These are phyloP conservation scores for Drosophila burlai DNA, from an alignment of 1,140 invertebrate species.

Conservation along the genomic window DNA sequence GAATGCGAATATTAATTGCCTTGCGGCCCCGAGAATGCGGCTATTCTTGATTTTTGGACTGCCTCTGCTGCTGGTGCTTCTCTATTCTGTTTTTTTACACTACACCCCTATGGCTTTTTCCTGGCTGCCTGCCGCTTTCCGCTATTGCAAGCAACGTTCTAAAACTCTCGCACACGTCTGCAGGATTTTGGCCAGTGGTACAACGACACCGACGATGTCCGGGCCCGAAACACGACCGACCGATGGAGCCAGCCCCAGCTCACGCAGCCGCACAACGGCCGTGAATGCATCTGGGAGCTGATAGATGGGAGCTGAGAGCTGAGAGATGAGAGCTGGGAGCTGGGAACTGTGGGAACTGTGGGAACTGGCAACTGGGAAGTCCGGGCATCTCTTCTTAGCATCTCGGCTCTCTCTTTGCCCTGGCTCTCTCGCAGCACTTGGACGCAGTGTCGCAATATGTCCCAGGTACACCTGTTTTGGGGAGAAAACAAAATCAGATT, in stretches of 20 bases:
- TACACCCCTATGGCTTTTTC: conserved; percentile 25
- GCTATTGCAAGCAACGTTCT: conserved; percentile 81
- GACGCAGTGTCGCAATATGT: conserved; percentile 12
- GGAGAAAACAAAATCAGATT: neutral
- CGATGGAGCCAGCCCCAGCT: conserved; percentile 1
- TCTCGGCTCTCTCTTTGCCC: neutral
- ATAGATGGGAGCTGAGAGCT: neutral
- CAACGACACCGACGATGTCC: conserved; percentile 5
- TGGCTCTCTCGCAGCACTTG: neutral
- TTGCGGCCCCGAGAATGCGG: conserved; percentile 28
- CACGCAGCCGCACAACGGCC: conserved; percentile 5
- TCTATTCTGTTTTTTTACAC: conserved; percentile 46
- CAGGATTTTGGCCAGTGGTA: conserved; percentile 43
- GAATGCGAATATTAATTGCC: conserved; percentile 30
- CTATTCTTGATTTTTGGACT: conserved; percentile 27
- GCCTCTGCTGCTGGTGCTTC: conserved; percentile 35
- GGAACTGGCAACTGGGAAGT: neutral
- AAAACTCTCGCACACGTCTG: conserved; percentile 79
- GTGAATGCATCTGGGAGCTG: conserved; percentile 5
- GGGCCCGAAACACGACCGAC: conserved; percentile 9
- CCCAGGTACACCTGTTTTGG: conserved; percentile 9
- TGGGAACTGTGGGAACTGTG: neutral
- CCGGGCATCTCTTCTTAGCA: conserved; percentile 3
- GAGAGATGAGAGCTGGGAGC: neutral
- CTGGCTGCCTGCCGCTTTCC: conserved; percentile 68